These are phyloP conservation scores for Mystacornis crossleyi DNA, from an alignment of 2,113 vertebrate genomes.

Conservation along the genomic window DNA sequence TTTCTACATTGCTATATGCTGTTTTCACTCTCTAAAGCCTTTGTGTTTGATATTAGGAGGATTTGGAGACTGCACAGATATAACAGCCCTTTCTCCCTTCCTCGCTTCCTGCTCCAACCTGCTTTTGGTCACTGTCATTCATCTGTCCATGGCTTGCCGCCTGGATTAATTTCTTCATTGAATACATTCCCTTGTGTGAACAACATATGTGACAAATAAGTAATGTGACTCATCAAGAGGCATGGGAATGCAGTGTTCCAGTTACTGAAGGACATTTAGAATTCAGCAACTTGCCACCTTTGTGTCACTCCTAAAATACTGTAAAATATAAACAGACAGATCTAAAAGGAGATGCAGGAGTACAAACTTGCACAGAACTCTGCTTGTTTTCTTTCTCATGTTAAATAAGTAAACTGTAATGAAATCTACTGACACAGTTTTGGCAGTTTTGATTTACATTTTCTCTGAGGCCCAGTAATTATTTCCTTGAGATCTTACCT, in stretches of 20 bases:
- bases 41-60: conserved; percentile 31
- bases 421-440: conserved; percentile 18
- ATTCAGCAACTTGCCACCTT: conserved; percentile 66
- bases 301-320: conserved; percentile 31
- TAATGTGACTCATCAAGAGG: conserved; percentile 75
- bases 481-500: conserved; percentile 40
- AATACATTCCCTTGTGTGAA: conserved; percentile 73
- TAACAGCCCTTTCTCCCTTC: conserved; percentile 18
- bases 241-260: conserved; percentile 70
- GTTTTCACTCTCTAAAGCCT: conserved; percentile 17
- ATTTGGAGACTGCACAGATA: conserved; percentile 40
- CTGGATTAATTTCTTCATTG: conserved; percentile 73
- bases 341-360: neutral
- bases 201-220: conserved; percentile 79
- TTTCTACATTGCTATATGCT: neutral
- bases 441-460: conserved; percentile 18
- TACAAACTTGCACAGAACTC: neutral
- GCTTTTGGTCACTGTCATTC: conserved; percentile 74
- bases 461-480: neutral
- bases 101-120: conserved; percentile 35
- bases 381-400: conserved; percentile 4
- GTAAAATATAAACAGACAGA: conserved; percentile 25
- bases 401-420: conserved; percentile 26
- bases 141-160: conserved; percentile 68
- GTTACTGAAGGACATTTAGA: conserved; percentile 69